Conservation (phyloP, 2,113 vertebrate genomes). For the Dromiciops gliroides region DNA sequence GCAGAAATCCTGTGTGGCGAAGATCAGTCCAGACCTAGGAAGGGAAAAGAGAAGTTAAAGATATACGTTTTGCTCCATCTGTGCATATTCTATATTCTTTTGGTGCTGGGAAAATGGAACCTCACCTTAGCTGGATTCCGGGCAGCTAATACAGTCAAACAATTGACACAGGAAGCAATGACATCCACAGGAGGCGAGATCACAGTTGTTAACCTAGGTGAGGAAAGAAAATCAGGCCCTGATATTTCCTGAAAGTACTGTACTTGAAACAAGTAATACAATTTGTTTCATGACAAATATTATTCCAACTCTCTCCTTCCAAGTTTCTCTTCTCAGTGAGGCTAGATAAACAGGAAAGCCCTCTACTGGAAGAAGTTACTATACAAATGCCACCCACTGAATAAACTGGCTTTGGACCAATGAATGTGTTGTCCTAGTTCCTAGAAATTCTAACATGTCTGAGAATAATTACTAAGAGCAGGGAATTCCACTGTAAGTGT, state of each 20-base stretch:
- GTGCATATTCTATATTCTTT: fast-evolving
- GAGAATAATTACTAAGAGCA: background rate
- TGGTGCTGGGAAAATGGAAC: background rate
- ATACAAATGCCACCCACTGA: background rate
- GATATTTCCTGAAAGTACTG: background rate
- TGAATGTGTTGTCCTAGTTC: background rate
- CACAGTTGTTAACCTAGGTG: slow-evolving; percentile 91
- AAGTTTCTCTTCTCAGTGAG: background rate
- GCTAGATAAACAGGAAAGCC: slow-evolving; percentile 16
- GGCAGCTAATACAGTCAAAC: slow-evolving; percentile 93
- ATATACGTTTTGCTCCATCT: background rate
- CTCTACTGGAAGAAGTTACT: background rate
- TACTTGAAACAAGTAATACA: background rate
- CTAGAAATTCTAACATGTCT: background rate
- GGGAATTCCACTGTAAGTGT: background rate
- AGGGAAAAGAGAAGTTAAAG: slow-evolving; percentile 20
- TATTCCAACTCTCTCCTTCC: background rate
- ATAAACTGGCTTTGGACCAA: background rate
- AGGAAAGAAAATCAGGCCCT: background rate
- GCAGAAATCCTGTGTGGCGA: slow-evolving; percentile 96
- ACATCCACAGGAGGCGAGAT: slow-evolving; percentile 96
- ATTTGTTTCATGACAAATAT: background rate
- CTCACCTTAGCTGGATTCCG: slow-evolving; percentile 95
- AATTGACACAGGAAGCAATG: slow-evolving; percentile 97
- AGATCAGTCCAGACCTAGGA: slow-evolving; percentile 97